Base-by-base conservation (phyloP, 2,113 vertebrate species). In the Clinocottus analis region DNA sequence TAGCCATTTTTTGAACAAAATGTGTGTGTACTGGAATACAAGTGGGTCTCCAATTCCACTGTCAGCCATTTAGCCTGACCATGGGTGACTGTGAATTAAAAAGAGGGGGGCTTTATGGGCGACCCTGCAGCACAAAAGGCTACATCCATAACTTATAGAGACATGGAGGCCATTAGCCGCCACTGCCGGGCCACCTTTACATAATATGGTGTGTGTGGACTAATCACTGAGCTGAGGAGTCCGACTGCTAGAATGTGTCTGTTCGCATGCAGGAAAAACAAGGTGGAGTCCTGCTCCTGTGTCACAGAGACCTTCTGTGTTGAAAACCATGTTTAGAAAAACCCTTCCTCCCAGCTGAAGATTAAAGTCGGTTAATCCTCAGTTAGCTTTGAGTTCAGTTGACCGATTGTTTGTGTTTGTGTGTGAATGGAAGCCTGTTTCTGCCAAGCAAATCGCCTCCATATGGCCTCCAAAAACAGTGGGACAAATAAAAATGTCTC, bases 61-160 rank as follows among this genome's bases (percentile, higher is more conserved):
- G 86, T 94, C 91, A 90, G 90, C 91, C 92, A 93, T 95, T 95
- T 94, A 92, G 92, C 84, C 80, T 91, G 94, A 94, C 93, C 91
- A 84, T 93, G 92, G 92, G 90, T 93, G 92, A 94, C 85, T 93
- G 89, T 90, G 92, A 94, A 94, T 95, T 94, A 94, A 94, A 95
- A 93, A 91, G 90, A 86, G 91, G 83, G 83, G 92, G 89, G 88
- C 93, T 94, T 95, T 94, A 94, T 94, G 92, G 93, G 89, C 86
- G 88, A 95, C 93, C 94, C 93, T 82, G 80, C 90, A 82, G 93
- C 93, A 94, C 92, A 90, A 93, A 93, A 94, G 92, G 92, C 91
- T 93, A 93, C 92, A 93, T 86, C 92, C 91, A 94, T 94, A 95
- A 94, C 92, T 95, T 94, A 94, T 61, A 68, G 72, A 89, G 93